Conservation (phyloP, 2,113 vertebrate genomes). For the Ifrita kowaldi region DNA sequence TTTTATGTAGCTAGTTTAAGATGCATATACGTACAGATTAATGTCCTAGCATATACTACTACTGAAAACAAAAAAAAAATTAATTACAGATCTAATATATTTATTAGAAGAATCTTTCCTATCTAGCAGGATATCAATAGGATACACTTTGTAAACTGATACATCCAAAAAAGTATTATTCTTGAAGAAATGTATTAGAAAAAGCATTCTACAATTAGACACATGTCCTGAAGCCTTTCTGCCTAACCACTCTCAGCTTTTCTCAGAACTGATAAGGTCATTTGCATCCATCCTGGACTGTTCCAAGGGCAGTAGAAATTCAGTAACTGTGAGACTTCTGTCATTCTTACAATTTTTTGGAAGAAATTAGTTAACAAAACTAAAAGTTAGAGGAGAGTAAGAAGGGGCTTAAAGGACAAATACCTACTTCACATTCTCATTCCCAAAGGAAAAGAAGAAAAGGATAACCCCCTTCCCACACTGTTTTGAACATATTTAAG, state of each 20-base stretch:
- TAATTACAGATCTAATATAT: not conserved
- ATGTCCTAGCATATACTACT: not conserved
- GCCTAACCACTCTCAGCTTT: not conserved
- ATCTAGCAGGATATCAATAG: not conserved
- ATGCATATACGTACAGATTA: not conserved
- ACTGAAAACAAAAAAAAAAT: not conserved
- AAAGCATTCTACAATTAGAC: not conserved
- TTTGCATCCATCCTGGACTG: not conserved
- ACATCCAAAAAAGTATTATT: not conserved
- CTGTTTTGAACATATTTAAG: not conserved
- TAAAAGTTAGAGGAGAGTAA: not conserved
- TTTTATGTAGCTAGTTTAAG: not conserved
- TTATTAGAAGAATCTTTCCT: not conserved
- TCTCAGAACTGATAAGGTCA: not conserved
- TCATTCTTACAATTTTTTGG: not conserved
- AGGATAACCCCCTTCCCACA: not conserved
- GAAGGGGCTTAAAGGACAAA: not conserved
- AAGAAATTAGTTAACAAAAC: not conserved
- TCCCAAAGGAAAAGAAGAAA: not conserved
- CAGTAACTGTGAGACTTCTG: not conserved
- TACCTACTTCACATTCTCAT: not conserved
- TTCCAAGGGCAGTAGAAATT: not conserved
- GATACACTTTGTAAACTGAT: not conserved
- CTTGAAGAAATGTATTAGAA: not conserved
- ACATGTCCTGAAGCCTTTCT: not conserved